Evolutionary conservation across 2,888 invertebrate species (phyloP), one percentile per base, ranked within the genome.

Genomic region (Prionchulus punctatus): DNA sequence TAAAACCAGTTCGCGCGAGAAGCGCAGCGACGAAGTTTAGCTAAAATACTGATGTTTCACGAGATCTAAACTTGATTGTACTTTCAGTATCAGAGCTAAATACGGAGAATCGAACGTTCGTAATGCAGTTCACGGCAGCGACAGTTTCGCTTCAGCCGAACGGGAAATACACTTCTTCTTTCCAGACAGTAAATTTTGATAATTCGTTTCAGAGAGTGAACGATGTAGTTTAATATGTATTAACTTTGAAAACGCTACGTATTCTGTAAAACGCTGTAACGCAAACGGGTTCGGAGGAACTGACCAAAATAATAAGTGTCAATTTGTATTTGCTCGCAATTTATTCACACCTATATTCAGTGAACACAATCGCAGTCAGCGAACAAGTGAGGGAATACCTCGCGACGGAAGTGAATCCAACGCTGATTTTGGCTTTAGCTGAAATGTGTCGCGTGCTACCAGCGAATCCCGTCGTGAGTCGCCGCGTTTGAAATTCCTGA

Each of bases 131-230:
- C 88, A 91, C 70, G 87, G 85, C 7, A 88, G 89, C 61, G 80
- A 79, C 59, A 79, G 77, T 64, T 72, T 76, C 21, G 72, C 76
- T 0, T 79, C 80, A 50, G 83, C 87, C 0, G 77, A 81, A 53
- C 77, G 81, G 60, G 90, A 91, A 73, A 86, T 89, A 64, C 80
- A 82, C 68, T 90, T 85, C 72, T 88, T 91, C 72, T 90, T 86
- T 73, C 86, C 88, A 1, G 79, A 81, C 65, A 80, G 86, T 86
- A 76, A 76, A 79, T 67, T n/a, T n/a, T n/a, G n/a, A n/a, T n/a
- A n/a, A 36, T 27, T 30, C 18, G 23, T n/a, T 56, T 55, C 15
- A 55, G 12, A 15, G 18, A 53, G 23, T 15, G 36, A 36, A 12
- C 7, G 7, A 12, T 36, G 36, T 12, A 12, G 36, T 36, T 12